Base-by-base conservation (phyloP, 64 coral and sea anemone genomes). In the Pocillopora verrucosa region DNA sequence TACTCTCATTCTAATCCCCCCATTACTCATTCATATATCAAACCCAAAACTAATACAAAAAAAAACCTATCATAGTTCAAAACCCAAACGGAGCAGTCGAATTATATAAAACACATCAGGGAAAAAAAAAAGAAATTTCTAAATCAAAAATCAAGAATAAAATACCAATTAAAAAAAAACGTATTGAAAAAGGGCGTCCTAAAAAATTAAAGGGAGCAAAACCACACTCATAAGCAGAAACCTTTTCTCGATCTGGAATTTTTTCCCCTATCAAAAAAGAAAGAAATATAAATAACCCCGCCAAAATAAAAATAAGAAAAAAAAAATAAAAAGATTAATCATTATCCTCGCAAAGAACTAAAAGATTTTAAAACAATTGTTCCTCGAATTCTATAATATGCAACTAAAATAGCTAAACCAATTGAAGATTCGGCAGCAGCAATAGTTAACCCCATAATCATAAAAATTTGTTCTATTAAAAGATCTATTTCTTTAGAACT, bases 381-480 rank as follows among this genome's bases (percentile, higher is more conserved):
- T 24, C 91, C 91, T 59, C 65, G 78, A 73, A 92, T 80, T 62
- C 91, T 25, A 80, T 92, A 92, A 81, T 94, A 94, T 41, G 92
- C 92, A 81, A 94, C 92, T 60, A 94, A 74, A 65, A 94, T 90
- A 51, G 92, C 92, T 56, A 94, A 85, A 12, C 92, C 92, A 85
- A 94, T 94, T 84, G 92, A 61, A 34, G 92, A 94, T 73, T 94
- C 92, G 73, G 92, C 92, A n/a, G n/a, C n/a, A n/a, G n/a, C n/a
- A n/a, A n/a, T n/a, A n/a, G n/a, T n/a, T n/a, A n/a, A n/a, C n/a
- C n/a, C n/a, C n/a, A n/a, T n/a, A n/a, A n/a, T n/a, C n/a, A n/a
- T n/a, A n/a, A n/a, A n/a, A n/a, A n/a, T n/a, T n/a, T n/a, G n/a
- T n/a, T n/a, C n/a, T n/a, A n/a, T n/a, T n/a, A n/a, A n/a, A n/a